Conservation (phyloP, 2,797 vertebrate genomes). For the Centroberyx gerrardi region DNA sequence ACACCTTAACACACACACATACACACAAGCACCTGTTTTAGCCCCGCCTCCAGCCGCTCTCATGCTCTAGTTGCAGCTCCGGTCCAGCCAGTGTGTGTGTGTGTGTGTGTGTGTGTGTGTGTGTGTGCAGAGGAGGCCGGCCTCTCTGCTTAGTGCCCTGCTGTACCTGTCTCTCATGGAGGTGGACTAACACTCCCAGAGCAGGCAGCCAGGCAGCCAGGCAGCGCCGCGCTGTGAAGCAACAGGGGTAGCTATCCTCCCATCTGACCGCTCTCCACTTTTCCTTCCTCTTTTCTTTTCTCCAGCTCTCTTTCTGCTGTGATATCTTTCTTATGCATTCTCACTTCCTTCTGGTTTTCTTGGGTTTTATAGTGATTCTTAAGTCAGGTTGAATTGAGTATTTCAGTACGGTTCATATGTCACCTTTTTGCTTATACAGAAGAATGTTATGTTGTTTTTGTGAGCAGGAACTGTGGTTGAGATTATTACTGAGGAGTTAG, state of each 20-base stretch:
- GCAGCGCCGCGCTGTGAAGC: slow-evolving; percentile 74
- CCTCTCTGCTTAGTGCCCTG: slow-evolving; percentile 78
- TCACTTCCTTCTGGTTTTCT: slow-evolving; percentile 55
- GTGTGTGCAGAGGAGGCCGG: slow-evolving; percentile 71
- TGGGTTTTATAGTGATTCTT: slow-evolving; percentile 8
- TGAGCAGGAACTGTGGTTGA: neutral
- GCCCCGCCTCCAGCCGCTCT: slow-evolving; percentile 72
- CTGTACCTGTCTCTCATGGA: slow-evolving; percentile 86
- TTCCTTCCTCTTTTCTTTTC: slow-evolving; percentile 67
- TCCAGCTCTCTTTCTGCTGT: slow-evolving; percentile 47
- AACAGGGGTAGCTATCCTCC: slow-evolving; percentile 79
- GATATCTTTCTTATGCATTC: slow-evolving; percentile 50
- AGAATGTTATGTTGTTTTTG: neutral
- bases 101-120: slow-evolving; percentile 61
- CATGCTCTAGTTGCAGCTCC: slow-evolving; percentile 51
- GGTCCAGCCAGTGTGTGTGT: slow-evolving; percentile 55
- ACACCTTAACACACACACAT: slow-evolving; percentile 12
- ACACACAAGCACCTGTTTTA: slow-evolving; percentile 66
- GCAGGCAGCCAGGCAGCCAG: slow-evolving; percentile 76
- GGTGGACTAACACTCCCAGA: slow-evolving; percentile 80
- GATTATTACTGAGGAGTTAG: neutral
- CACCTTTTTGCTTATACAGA: neutral
- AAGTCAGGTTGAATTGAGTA: neutral
- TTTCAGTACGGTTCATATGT: neutral
- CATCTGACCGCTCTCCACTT: slow-evolving; percentile 64